These are phyloP conservation scores for Passer domesticus DNA, from an alignment of 2,113 vertebrate genomes.

Conservation along the genomic window DNA sequence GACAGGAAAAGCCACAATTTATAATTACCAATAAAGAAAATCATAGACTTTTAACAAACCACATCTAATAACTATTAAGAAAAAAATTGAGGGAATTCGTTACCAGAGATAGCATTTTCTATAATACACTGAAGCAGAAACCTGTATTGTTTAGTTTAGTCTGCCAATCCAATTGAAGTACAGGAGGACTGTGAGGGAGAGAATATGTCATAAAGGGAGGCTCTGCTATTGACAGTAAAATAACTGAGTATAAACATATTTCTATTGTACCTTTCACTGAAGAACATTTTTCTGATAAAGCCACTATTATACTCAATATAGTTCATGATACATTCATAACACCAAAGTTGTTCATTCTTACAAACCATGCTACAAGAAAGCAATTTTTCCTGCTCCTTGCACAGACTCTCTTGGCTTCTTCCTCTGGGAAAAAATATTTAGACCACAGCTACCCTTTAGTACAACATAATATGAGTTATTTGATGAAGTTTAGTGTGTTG, in stretches of 20 bases:
- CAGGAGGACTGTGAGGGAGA: not conserved
- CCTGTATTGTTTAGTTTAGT: not conserved
- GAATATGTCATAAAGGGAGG: not conserved
- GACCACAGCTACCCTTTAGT: not conserved
- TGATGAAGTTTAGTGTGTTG: not conserved
- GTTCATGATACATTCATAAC: not conserved
- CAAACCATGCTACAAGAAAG: not conserved
- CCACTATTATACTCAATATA: not conserved
- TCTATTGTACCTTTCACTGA: not conserved
- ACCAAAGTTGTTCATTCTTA: conserved; percentile 1
- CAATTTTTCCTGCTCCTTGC: conserved; percentile 12
- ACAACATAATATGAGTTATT: not conserved
- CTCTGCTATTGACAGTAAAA: not conserved
- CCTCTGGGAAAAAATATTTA: conserved; percentile 28
- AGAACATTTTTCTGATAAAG: conserved; percentile 27
- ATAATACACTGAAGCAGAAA: not conserved
- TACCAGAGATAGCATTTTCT: not conserved
- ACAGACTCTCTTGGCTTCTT: not conserved
- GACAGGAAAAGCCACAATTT: not conserved
- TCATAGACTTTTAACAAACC: not conserved
- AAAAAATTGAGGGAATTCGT: not conserved
- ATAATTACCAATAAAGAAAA: not conserved
- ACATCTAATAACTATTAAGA: not conserved
- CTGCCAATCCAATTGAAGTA: not conserved
- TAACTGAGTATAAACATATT: not conserved